These are phyloP conservation scores for Limonius californicus DNA, from an alignment of 1,140 invertebrate genomes.

Conservation along the genomic window DNA sequence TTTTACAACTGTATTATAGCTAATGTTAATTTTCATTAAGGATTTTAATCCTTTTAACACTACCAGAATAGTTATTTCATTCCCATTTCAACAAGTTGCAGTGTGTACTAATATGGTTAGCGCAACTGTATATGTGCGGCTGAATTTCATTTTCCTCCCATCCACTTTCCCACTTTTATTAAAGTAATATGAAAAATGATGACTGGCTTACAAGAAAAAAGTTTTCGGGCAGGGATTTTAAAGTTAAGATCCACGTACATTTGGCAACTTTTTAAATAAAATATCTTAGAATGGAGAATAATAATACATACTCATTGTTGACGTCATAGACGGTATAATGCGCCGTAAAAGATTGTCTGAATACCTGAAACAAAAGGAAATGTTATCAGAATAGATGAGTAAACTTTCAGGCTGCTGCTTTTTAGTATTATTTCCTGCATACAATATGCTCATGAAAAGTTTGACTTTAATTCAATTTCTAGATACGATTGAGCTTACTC, in stretches of 20 bases:
- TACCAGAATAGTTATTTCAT: too few relatives aligned
- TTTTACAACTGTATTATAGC: too few relatives aligned
- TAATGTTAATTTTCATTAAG: too few relatives aligned
- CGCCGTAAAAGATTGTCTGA: slow-evolving; percentile 74
- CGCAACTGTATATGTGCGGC: too few relatives aligned
- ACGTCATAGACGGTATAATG: slow-evolving; percentile 83
- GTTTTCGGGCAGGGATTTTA: background rate
- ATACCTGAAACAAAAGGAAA: slow-evolving; percentile 60
- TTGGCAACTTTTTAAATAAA: background rate
- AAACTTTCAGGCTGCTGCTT: slow-evolving; percentile 5
- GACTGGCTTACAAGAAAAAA: background rate
- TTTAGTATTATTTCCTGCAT: background rate
- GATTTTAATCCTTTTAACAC: too few relatives aligned
- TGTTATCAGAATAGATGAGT: slow-evolving; percentile 17
- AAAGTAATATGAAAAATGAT: background rate
- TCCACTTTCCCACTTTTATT: too few relatives aligned
- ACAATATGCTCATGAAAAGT: too few relatives aligned
- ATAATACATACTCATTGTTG: slow-evolving; percentile 70
- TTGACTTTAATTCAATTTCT: too few relatives aligned
- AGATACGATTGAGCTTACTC: too few relatives aligned
- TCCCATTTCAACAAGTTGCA: too few relatives aligned
- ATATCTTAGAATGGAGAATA: background rate
- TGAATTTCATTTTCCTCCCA: too few relatives aligned
- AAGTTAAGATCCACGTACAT: background rate
- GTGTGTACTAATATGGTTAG: too few relatives aligned